Conservation (phyloP, 2,113 vertebrate genomes). For the Sorex araneus region DNA sequence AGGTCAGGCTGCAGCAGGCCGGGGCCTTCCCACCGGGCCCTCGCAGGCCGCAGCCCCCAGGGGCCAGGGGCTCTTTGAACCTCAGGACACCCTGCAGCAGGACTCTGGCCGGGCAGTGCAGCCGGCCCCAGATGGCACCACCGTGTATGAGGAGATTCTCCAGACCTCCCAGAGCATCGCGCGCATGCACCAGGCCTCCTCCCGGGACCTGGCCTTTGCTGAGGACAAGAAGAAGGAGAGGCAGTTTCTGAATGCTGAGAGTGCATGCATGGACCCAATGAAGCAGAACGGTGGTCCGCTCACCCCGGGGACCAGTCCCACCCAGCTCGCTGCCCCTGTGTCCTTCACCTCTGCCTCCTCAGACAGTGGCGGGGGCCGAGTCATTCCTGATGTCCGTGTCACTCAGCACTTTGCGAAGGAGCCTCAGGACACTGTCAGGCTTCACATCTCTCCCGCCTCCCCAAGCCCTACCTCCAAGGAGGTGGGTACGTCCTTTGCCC, state of each 20-base stretch:
- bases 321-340: constrained; percentile 94
- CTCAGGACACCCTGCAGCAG: constrained; percentile 92
- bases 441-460: constrained; percentile 90
- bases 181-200: constrained; percentile 90
- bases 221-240: constrained; percentile 91
- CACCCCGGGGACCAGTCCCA: constrained; percentile 97
- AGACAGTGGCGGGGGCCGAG: constrained; percentile 86
- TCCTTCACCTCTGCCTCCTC: constrained; percentile 89
- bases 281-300: constrained; percentile 90
- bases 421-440: constrained; percentile 91
- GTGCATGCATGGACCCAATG: constrained; percentile 89
- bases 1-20: constrained; percentile 88
- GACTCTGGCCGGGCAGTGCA: constrained; percentile 87
- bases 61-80: constrained; percentile 87
- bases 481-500: constrained; percentile 79
- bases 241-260: constrained; percentile 93
- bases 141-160: constrained; percentile 95
- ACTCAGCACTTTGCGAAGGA: constrained; percentile 97
- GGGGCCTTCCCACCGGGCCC: constrained; percentile 85
- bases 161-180: constrained; percentile 91
- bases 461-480: constrained; percentile 88
- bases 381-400: constrained; percentile 93
- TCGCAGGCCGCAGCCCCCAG: constrained; percentile 87
- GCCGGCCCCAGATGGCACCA: constrained; percentile 86
- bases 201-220: constrained; percentile 87